Percentiles rank a stretch among this genome's conserved stretches.
Evolutionary conservation across 2,113 vertebrate species (phyloP).

Genomic region (Actenoides hombroni): DNA sequence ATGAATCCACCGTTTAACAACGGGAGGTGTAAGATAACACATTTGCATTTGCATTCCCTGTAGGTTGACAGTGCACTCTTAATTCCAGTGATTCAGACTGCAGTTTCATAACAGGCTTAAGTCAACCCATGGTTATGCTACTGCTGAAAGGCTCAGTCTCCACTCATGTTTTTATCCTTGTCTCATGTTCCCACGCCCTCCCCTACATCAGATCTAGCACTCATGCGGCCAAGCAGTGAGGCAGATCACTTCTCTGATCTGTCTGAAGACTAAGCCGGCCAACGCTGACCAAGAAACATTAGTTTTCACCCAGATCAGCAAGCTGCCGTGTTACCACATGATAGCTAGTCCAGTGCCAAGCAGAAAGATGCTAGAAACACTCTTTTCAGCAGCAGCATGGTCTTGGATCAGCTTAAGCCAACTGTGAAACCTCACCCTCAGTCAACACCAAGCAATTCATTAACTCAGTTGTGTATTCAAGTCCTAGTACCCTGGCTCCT

Average conservation of each 20-base stretch:
- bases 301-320: slow-evolving; percentile 3
- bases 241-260: not conserved
- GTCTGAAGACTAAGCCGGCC: not conserved
- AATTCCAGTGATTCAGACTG: slow-evolving; percentile 42
- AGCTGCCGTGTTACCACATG: not conserved
- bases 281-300: not conserved
- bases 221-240: not conserved
- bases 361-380: slow-evolving; percentile 5
- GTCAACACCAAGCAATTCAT: slow-evolving; percentile 54
- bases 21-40: slow-evolving; percentile 26
- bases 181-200: not conserved
- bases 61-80: slow-evolving; percentile 8
- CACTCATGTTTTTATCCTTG: slow-evolving; percentile 24
- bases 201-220: not conserved
- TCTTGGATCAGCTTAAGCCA: slow-evolving; percentile 9
- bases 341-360: not conserved
- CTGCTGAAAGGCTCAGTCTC: slow-evolving; percentile 38
- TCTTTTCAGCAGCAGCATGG: not conserved
- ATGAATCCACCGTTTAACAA: not conserved
- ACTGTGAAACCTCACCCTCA: slow-evolving; percentile 35
- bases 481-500: not conserved
- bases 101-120: slow-evolving; percentile 25
- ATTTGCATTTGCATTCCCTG: slow-evolving; percentile 18
- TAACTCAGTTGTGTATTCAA: slow-evolving; percentile 11
- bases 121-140: not conserved